These are phyloP conservation scores for Suncus etruscus DNA, from an alignment of 2,113 vertebrate genomes.

Conservation along the genomic window DNA sequence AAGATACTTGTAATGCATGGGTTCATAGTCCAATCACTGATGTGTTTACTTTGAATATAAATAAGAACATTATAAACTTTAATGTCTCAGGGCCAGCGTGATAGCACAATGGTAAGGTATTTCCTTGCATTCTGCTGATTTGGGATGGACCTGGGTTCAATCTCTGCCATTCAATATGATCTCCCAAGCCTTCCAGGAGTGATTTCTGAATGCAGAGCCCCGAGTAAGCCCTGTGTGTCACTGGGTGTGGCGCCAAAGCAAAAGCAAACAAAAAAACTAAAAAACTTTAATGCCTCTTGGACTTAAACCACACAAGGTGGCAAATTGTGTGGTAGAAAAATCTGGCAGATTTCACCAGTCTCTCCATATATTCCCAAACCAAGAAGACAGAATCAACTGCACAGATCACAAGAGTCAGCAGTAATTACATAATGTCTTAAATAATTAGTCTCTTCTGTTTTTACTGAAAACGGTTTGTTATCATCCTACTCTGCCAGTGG, in stretches of 20 bases:
- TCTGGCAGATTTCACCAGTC: neutral
- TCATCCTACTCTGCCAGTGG: neutral
- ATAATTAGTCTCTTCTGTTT: neutral
- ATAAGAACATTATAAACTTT: slow-evolving; percentile 11
- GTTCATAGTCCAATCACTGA: neutral
- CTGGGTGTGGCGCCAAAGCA: too few relatives aligned
- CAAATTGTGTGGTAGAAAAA: neutral
- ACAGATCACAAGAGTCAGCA: neutral
- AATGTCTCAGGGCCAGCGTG: neutral
- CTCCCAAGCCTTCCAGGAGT: too few relatives aligned
- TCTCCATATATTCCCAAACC: neutral
- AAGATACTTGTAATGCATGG: neutral
- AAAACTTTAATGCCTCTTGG: neutral
- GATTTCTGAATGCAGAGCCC: too few relatives aligned
- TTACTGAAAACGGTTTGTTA: neutral
- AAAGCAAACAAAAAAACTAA: too few relatives aligned
- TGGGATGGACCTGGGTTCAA: too few relatives aligned
- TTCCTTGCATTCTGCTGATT: too few relatives aligned
- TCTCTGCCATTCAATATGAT: too few relatives aligned
- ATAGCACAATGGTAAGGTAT: too few relatives aligned
- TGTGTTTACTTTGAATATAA: neutral
- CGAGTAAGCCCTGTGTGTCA: too few relatives aligned
- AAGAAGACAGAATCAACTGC: neutral
- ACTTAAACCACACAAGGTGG: neutral
- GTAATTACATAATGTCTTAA: neutral